Conservation (phyloP, 1,140 invertebrate genomes). For the Lycorma delicatula region DNA sequence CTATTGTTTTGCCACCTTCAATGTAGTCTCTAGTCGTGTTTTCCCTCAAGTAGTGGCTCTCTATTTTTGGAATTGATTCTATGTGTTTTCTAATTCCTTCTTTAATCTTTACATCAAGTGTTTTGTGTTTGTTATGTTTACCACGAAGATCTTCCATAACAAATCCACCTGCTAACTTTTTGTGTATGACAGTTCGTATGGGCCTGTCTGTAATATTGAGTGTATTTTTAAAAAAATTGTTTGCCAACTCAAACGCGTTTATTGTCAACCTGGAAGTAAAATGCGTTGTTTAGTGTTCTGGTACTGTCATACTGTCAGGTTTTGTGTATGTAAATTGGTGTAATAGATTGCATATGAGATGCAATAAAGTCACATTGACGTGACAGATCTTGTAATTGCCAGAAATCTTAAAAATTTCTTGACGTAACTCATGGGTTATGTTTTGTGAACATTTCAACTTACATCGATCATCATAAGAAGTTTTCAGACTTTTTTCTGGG, state of each 20-base stretch:
- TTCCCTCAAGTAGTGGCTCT: slow-evolving; percentile 15
- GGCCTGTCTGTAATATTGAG: neutral
- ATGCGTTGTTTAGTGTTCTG: neutral
- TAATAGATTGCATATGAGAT: neutral
- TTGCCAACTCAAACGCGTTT: neutral
- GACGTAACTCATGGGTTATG: neutral
- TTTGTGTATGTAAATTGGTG: neutral
- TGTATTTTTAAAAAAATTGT: neutral
- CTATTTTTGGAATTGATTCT: slow-evolving; percentile 16
- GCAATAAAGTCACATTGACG: neutral
- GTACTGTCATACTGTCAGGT: neutral
- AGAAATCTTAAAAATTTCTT: neutral
- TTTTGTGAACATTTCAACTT: neutral
- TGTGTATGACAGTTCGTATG: neutral
- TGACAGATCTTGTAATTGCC: neutral
- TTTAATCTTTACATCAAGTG: slow-evolving; percentile 16
- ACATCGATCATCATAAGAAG: neutral
- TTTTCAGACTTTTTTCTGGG: neutral
- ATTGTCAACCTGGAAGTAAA: neutral
- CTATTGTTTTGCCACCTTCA: slow-evolving; percentile 18
- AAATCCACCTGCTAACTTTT: slow-evolving; percentile 7
- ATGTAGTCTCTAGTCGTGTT: slow-evolving; percentile 20
- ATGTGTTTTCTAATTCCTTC: slow-evolving; percentile 14
- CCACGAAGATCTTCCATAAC: slow-evolving; percentile 11
- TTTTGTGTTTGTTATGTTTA: slow-evolving; percentile 16